phyloP scores from a whole-genome alignment of 2,113 vertebrate species.

The Pseudorhombus dupliciocellatus region DNA sequence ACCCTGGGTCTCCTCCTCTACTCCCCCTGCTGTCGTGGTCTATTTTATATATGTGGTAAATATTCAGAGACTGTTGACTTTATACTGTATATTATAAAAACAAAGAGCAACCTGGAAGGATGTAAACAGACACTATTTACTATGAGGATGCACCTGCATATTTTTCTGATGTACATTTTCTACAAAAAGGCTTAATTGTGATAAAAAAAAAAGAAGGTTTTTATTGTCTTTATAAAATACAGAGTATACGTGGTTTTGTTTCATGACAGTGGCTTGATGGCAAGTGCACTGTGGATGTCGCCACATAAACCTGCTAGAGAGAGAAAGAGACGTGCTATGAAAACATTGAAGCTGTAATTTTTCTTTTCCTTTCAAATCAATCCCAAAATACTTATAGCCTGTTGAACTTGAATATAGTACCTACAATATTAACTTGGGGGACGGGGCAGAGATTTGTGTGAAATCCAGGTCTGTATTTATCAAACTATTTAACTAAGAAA shows the following conservation, averaged over 20 bases:
- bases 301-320: conserved; percentile 54
- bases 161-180: conserved; percentile 88
- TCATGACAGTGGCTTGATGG: conserved; percentile 71
- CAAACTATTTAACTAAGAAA: conserved; percentile 10
- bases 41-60: conserved; percentile 93
- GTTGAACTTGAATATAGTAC: conserved; percentile 82
- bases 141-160: conserved; percentile 78
- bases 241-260: conserved; percentile 75
- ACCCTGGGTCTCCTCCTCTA: conserved; percentile 79
- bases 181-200: conserved; percentile 82
- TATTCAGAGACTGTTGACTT: conserved; percentile 88
- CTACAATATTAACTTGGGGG: conserved; percentile 43
- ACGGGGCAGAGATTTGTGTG: conserved; percentile 21
- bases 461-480: conserved; percentile 51
- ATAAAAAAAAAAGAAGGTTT: conserved; percentile 76
- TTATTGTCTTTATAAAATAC: conserved; percentile 84
- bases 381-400: conserved; percentile 80
- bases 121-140: conserved; percentile 77
- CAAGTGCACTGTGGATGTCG: conserved; percentile 62
- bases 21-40: conserved; percentile 82
- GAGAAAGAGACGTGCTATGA: conserved; percentile 64
- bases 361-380: conserved; percentile 62
- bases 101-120: conserved; percentile 62
- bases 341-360: conserved; percentile 55
- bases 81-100: conserved; percentile 80